These are phyloP conservation scores for Micronisus gabar DNA, from an alignment of 2,113 vertebrate genomes.

Conservation along the genomic window DNA sequence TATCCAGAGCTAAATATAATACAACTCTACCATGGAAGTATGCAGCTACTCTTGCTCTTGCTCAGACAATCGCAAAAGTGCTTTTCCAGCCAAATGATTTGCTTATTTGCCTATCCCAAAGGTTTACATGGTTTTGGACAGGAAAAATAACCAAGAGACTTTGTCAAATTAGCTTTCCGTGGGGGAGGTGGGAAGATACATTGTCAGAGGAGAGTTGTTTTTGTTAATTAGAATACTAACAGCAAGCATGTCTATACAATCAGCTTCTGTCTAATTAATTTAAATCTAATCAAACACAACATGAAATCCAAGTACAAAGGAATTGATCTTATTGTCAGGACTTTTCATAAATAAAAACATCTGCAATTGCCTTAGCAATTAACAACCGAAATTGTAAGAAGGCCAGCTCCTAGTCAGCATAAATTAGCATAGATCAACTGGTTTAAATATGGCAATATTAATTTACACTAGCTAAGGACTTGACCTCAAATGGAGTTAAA, in stretches of 20 bases:
- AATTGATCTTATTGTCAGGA: background rate
- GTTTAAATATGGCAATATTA: background rate
- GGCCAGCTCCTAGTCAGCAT: background rate
- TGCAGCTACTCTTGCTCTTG: background rate
- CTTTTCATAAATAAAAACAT: background rate
- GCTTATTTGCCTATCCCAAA: background rate
- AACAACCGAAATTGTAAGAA: background rate
- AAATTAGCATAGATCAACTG: background rate
- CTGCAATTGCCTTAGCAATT: background rate
- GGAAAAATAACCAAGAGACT: background rate
- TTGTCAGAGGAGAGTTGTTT: background rate
- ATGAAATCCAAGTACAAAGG: background rate
- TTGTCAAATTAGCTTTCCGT: background rate
- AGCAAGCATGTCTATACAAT: background rate
- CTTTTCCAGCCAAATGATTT: background rate
- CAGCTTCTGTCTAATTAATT: background rate
- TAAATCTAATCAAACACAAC: background rate
- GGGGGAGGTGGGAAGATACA: background rate
- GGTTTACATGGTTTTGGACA: background rate
- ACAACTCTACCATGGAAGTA: background rate
- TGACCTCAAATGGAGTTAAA: background rate
- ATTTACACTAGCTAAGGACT: fast-evolving
- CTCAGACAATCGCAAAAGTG: background rate
- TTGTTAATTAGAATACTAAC: background rate
- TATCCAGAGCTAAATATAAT: slow-evolving; percentile 4